Percentiles rank a stretch among this genome's conserved stretches.
These are phyloP conservation scores for Eristalinus aeneus DNA, from an alignment of 2,888 invertebrate species.

Conservation along the genomic window DNA sequence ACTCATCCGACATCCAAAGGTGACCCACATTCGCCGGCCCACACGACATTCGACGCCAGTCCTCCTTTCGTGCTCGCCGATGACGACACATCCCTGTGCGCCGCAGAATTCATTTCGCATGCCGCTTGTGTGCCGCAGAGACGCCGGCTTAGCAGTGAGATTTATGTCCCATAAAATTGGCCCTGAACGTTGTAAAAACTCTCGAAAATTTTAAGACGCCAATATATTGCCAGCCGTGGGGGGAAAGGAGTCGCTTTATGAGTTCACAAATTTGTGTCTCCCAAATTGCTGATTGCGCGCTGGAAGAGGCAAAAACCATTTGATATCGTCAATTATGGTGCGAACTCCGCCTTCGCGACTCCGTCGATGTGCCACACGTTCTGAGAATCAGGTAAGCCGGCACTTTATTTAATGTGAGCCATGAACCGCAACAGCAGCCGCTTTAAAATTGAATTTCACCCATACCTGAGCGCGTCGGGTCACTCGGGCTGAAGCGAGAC, in stretches of 20 bases:
- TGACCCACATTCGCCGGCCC: constrained; percentile 20
- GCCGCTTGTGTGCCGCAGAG: constrained; percentile 16
- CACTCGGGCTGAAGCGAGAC: not conserved
- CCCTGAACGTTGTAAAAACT: not conserved
- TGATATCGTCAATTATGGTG: not conserved
- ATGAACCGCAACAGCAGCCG: not conserved
- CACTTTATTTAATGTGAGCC: not conserved
- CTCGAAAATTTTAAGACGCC: constrained; percentile 22
- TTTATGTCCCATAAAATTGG: constrained; percentile 47
- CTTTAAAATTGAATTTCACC: not conserved
- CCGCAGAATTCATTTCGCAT: constrained; percentile 12
- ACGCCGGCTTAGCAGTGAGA: constrained; percentile 12
- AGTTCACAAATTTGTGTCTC: not conserved
- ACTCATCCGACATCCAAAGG: constrained; percentile 17
- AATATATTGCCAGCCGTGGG: not conserved
- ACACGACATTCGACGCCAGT: constrained; percentile 5
- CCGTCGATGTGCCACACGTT: not conserved
- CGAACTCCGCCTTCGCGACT: not conserved
- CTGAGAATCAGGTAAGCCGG: not conserved
- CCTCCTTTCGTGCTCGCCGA: not conserved
- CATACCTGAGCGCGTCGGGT: not conserved
- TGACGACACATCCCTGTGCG: constrained; percentile 21
- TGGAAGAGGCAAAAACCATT: not conserved
- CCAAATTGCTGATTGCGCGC: not conserved
- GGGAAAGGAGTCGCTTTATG: not conserved